phyloP scores from a whole-genome alignment of 2,888 invertebrate genomes.

The Yponomeuta cagnagella region DNA sequence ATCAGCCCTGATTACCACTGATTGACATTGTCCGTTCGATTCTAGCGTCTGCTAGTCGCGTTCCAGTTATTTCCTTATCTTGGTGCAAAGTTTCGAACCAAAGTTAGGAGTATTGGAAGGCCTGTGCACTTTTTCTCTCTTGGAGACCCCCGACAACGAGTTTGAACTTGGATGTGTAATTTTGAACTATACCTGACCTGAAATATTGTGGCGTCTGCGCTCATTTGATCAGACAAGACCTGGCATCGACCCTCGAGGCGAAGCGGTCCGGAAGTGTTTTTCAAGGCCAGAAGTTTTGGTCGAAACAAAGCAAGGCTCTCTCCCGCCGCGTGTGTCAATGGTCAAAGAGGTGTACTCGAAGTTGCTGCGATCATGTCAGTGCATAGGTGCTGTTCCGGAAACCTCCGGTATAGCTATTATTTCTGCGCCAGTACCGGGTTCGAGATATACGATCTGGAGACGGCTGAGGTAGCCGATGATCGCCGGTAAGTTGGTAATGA shows the following conservation, averaged over 20 bases:
- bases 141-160: no score
- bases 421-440: conserved; percentile 56
- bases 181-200: no score
- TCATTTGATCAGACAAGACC: background rate
- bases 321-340: conserved; percentile 42
- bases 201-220: no score
- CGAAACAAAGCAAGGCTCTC: background rate
- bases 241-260: background rate
- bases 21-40: background rate
- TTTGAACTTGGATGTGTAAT: no score
- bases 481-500: background rate
- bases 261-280: background rate
- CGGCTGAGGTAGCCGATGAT: conserved; percentile 29
- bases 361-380: conserved; percentile 41
- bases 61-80: background rate
- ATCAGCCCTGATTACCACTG: background rate
- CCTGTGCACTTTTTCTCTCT: no score
- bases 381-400: conserved; percentile 52
- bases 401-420: conserved; percentile 58
- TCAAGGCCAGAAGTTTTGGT: background rate
- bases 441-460: conserved; percentile 65
- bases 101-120: no score
- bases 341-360: conserved; percentile 28
- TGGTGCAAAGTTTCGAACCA: background rate
- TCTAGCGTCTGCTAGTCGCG: background rate